Evolutionary conservation across 2,888 invertebrate species (phyloP).

Genomic region (Limnephilus auricula): DNA sequence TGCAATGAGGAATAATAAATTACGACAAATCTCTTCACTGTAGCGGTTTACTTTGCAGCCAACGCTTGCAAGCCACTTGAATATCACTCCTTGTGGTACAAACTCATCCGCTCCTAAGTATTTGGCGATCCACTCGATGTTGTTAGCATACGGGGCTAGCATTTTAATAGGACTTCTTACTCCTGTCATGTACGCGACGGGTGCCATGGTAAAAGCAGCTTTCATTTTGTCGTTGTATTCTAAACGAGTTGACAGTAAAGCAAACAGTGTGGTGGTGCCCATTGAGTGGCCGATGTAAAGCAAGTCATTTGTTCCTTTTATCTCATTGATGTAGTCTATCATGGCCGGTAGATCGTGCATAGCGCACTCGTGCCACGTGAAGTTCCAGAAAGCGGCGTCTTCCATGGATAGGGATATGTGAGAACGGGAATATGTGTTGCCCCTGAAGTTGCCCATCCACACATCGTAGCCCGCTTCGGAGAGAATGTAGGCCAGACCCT

Average conservation of each 20-base stretch:
- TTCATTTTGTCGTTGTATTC: conserved; percentile 83
- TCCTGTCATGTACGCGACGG: conserved; percentile 83
- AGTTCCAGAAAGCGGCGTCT: conserved; percentile 83
- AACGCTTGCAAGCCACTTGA: conserved; percentile 79
- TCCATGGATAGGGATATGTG: conserved; percentile 78
- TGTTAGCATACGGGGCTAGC: conserved; percentile 81
- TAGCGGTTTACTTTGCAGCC: conserved; percentile 79
- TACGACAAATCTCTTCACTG: conserved; percentile 83
- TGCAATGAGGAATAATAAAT: conserved; percentile 83
- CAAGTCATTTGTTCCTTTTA: conserved; percentile 74
- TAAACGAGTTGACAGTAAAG: conserved; percentile 82
- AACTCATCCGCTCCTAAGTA: conserved; percentile 85
- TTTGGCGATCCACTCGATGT: conserved; percentile 80
- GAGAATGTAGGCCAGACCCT: conserved; percentile 82
- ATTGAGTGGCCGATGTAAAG: conserved; percentile 95
- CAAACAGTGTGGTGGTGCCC: conserved; percentile 89
- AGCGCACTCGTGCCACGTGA: conserved; percentile 94
- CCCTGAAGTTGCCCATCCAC: conserved; percentile 91
- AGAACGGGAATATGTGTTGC: conserved; percentile 85
- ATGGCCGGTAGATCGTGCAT: conserved; percentile 91
- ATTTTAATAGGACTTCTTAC: conserved; percentile 82
- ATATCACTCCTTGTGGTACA: conserved; percentile 81
- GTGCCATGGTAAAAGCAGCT: conserved; percentile 83
- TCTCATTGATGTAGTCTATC: conserved; percentile 82
- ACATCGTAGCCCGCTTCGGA: conserved; percentile 85